Base-by-base conservation (phyloP, 1,140 invertebrate genomes). In the Aradophagus sp. region DNA sequence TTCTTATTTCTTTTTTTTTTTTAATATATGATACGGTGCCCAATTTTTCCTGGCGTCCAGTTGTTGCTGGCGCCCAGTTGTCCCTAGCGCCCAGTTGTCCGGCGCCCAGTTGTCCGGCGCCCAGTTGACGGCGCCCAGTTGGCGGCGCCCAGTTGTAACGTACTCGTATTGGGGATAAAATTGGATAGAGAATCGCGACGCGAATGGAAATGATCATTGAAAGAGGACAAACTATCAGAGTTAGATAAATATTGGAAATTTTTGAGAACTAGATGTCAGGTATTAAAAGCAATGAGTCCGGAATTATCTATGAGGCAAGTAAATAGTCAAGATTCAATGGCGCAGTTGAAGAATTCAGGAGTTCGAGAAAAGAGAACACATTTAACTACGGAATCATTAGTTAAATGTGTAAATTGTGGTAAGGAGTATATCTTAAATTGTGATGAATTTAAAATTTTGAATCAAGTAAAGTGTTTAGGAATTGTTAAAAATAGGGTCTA, bases 361-460 rank as follows among this genome's bases (percentile, higher is more conserved):
- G 8, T 8, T 23, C 8, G 20, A n/a, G n/a, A n/a, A n/a, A n/a
- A n/a, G n/a, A n/a, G n/a, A n/a, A n/a, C 20, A 5, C 20, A 23
- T 23, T 4, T 23, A 8, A 8, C 4, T 8, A 23, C 20, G 20
- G 20, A 5, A 5, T 5, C 4, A 5, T 5, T 5, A 23, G 5
- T 31, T 11, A 3, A 8, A 31, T 38, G 35, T 2, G 2, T 2
- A 1, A 2, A 11, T 17, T 38, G 15, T n/a, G 8, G 8, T 3
- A 38, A 38, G 10, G 10, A 41, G n/a, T 5, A 20, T 26, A 41
- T 7, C 13, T 6, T 41, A 41, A 41, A 41, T 12, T 41, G 38
- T 41, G 38, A 41, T 12, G n/a, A 23, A 13, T 41, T 41, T 41
- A 2, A 10, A 6, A 41, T 11, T 2, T 7, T 41, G 10, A 41